Base-by-base conservation (phyloP, 2,113 vertebrate species). In the Chrysochloris asiatica region DNA sequence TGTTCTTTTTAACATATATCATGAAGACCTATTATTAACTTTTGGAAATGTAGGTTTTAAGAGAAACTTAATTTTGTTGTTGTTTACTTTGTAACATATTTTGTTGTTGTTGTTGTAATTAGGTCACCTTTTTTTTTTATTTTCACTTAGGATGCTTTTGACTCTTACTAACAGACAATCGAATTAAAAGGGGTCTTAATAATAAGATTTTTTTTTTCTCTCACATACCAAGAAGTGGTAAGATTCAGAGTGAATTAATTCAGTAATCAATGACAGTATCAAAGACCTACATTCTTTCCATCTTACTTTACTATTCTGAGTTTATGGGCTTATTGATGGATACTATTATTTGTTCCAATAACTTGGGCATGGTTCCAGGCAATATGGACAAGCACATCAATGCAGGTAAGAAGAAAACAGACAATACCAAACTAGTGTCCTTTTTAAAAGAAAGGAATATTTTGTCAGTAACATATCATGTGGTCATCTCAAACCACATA, bases 141-240 rank as follows among this genome's bases (percentile, higher is more conserved):
- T n/a, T 93, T 79, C 43, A 47, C 12, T 72, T 84, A 59, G 22
- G 41, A 91, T 77, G 12, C n/a, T 85, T 48, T 91, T 67, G 48
- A 61, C 6, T 76, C 13, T 78, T 88, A 33, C 14, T 89, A 81
- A 75, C 24, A 56, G 38, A 91, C 86, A 85, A 52, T 8, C 1
- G 28, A 69, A 56, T 48, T 83, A 52, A 72, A 71, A 88, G 12
- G 75, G 48, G 7, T 10, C 59, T 69, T 86, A 78, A 59, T 28
- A 38, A 43, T 54, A 69, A 82, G n/a, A 30, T 59, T 73, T 63
- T 16, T 52, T n/a, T 92, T 83, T 26, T 22, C 41, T 61, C 50
- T 87, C 59, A 89, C 14, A 80, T 22, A 80, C 9, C 9, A 48
- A 63, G 65, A 7, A 1, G 41, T 50, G 21, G 47, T 50, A 65